These are phyloP conservation scores for Pipra filicauda DNA, from an alignment of 2,113 vertebrate species.

Conservation along the genomic window DNA sequence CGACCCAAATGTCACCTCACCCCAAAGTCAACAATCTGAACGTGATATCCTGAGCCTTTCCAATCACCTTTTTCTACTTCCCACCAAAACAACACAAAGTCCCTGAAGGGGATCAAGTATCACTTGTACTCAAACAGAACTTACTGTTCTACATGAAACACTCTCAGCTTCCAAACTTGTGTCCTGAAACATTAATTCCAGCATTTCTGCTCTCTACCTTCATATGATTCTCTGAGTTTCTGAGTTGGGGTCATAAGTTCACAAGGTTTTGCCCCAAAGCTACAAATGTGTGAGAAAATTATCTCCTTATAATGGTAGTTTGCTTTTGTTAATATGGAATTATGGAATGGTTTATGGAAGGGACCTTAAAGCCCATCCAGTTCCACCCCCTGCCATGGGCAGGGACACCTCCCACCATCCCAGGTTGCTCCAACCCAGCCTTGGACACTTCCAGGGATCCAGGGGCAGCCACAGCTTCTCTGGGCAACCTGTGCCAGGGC, in stretches of 20 bases:
- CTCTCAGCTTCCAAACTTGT: not conserved
- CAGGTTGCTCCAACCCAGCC: not conserved
- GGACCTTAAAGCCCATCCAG: not conserved
- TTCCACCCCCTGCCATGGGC: not conserved
- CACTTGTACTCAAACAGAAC: not conserved
- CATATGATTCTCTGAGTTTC: not conserved
- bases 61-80: conserved; percentile 11
- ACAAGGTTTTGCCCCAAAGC: not conserved
- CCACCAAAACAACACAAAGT: not conserved
- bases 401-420: not conserved
- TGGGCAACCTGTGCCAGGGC: not conserved
- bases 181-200: not conserved
- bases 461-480: not conserved
- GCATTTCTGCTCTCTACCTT: not conserved
- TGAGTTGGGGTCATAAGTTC: not conserved
- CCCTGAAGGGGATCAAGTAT: not conserved
- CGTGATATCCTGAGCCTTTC: conserved; percentile 9
- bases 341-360: not conserved
- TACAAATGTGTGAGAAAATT: not conserved
- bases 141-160: not conserved
- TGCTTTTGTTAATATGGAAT: not conserved
- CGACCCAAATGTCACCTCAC: conserved; percentile 32
- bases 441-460: not conserved
- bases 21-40: not conserved
- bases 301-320: not conserved